phyloP scores from a whole-genome alignment of 2,888 invertebrate species.

The Mongoloraphidia duomilia region DNA sequence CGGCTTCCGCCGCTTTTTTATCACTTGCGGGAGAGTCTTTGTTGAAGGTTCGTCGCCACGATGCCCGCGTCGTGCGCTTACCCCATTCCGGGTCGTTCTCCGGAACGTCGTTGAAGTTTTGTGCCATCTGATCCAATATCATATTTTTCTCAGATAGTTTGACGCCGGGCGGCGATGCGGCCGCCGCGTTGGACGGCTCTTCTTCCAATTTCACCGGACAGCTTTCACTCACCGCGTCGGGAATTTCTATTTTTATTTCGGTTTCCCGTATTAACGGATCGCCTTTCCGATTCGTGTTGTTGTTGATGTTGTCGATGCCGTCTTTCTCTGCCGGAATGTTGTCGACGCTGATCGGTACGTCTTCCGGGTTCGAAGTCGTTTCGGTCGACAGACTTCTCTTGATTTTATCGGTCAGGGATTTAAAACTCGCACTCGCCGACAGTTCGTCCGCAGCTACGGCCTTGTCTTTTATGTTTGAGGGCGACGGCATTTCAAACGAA shows the following conservation, averaged over 20 bases:
- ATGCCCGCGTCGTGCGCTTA: slow-evolving; percentile 1
- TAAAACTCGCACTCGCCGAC: neutral
- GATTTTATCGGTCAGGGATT: slow-evolving; percentile 7
- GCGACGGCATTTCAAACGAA: too few species aligned
- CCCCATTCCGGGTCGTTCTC: slow-evolving; percentile 10
- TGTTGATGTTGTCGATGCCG: slow-evolving; percentile 12
- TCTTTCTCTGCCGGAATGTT: slow-evolving; percentile 2
- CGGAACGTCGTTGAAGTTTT: slow-evolving; percentile 32
- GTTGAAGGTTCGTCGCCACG: neutral
- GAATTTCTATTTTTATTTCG: slow-evolving; percentile 5
- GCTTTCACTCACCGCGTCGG: neutral
- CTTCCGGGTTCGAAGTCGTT: slow-evolving; percentile 8
- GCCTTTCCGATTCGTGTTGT: slow-evolving; percentile 9
- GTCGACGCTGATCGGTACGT: neutral
- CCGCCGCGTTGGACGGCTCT: slow-evolving; percentile 7
- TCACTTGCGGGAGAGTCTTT: neutral
- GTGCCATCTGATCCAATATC: slow-evolving; percentile 43
- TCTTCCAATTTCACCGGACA: neutral
- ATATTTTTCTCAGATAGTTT: slow-evolving; percentile 40
- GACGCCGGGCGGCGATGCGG: slow-evolving; percentile 16
- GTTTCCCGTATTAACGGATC: slow-evolving; percentile 8
- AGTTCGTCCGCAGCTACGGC: slow-evolving; percentile 1
- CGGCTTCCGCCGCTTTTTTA: neutral
- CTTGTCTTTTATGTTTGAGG: slow-evolving; percentile 5
- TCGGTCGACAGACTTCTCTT: slow-evolving; percentile 12